Base-by-base conservation (phyloP, 2,888 invertebrate genomes). In the Coleophora deauratella region DNA sequence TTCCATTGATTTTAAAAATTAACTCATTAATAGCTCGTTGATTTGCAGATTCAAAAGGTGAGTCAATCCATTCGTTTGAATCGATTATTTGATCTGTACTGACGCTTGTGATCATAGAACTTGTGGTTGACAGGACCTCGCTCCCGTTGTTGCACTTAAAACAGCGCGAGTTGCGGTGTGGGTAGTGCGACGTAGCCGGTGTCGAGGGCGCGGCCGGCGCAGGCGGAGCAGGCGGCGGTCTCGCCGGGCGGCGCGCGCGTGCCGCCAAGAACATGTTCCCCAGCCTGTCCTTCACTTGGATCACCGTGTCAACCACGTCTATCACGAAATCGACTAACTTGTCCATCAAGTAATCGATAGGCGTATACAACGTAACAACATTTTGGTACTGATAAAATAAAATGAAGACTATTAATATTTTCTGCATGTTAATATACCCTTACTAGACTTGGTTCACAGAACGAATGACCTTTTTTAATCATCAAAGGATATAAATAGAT, bases 291-390 rank as follows among this genome's bases (percentile, higher is more conserved):
- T 47, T 55, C 3, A 71, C 11, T 13, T 43, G 44, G n/a, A 46
- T 51, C 1, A 67, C 45, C 1, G 57, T 52, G 2, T 27, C 40
- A 1, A 48, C 9, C 13, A 72, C 12, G 2, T 51, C 35, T 3
- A 37, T 35, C 9, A 52, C 53, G 2, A 70, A 39, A n/a, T 60
- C 51, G 38, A 42, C 51, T 14, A 68, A 41, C 54, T 59, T 66
- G 6, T 35, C 28, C 8, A 46, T 11, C 27, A 72, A 7, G 6
- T 37, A 44, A 10, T 62, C 54, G 4, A 62, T 42, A n/a, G 68
- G 30, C 6, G 54, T 49, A 2, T 34, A 27, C 45, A 66, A 57
- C 21, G 47, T 47, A 2, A 3, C 9, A 13, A 59, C 62, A 46
- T 43, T 45, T 43, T 54, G 46, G 40, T 53, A 56, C 37, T 51